Evolutionary conservation across 2,113 vertebrate species (phyloP), one percentile per base, ranked within the genome.

Genomic region (Aptenodytes patagonicus): DNA sequence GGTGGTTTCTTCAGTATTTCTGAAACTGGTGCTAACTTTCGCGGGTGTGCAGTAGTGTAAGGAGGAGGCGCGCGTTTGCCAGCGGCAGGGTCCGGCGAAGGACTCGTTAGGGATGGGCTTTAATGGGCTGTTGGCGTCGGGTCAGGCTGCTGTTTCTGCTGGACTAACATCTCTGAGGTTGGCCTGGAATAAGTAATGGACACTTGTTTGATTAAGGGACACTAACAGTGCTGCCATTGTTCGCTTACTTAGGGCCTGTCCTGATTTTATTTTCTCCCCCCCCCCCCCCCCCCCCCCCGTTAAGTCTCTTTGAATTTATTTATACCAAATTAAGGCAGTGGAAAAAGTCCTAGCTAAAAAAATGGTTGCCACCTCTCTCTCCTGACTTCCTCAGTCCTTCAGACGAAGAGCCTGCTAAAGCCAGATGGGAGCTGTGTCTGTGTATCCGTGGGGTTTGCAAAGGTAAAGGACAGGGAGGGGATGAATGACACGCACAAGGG

Each of bases 361-460:
- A 83, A 92, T 82, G 82, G 82, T 96, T 94, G 77, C 85, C 62
- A 62, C 46, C 77, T 91, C 78, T 95, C 31, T 75, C 36, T 93
- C 44, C 79, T 83, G 90, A 69, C 34, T 96, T 85, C 26, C 36
- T 88, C 62, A 42, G 78, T 54, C 77, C 24, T 72, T 83, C 3
- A 14, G 58, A 80, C 22, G 58, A 77, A 86, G 71, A 83, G 51
- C 19, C 70, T 40, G 22, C 54, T 44, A 2, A 80, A 73, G 58
- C 89, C 47, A 22, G n/a, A 54, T 52, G 38, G 34, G 52, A 87
- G 40, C 32, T 3, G 36, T 81, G 38, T 52, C 21, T 3, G 1
- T 46, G 40, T 69, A 3, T n/a, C 42, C 47, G 1, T 32, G 69
- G 52, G 65, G 42, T 72, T 72, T 42, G 22, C 25, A 58, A 47